Evolutionary conservation across 2,797 vertebrate genomes (phyloP), one percentile per base, ranked within the genome.

Genomic region (Anguilla pacifica): DNA sequence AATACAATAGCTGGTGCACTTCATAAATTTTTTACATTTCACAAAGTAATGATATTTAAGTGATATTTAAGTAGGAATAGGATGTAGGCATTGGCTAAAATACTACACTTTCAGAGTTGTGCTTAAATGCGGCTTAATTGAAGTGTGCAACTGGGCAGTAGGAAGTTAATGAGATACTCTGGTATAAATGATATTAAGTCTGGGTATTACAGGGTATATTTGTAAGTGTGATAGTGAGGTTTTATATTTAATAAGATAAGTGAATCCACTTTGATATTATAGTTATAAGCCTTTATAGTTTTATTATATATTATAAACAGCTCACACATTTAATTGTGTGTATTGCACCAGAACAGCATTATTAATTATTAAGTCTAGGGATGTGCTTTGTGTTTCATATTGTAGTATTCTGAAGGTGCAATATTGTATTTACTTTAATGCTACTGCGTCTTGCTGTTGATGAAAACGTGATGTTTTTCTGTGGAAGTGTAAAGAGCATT

Each of bases 371-470:
- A 89, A 92, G 91, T 93, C 93, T 89, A 88, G 88, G 92, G 91
- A 94, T 93, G 90, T 92, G 94, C 94, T 51, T 9, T 82, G 93
- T 92, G 92, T 95, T 93, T 89, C 89, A 94, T 93, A 91, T 93
- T 95, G 95, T 95, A 93, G 94, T 96, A 93, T 93, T 95, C 90
- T 91, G 93, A 95, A 93, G 95, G 96, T 97, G 96, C 96, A 96
- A 96, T 97, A 96, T 96, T 95, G 94, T 90, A 94, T 94, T 94
- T 95, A 92, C 96, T 96, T 96, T 95, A 91, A 95, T 95, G 94
- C 93, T 89, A 93, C 93, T 93, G 94, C 43, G 88, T 91, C 84
- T 88, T 88, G 90, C 90, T 93, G 94, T 93, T 90, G 95, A 93
- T 94, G 90, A 88, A 70, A 88, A 94, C 90, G 90, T 93, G 89